Evolutionary conservation across 2,113 vertebrate genomes (phyloP).

Genomic region (Stomatorhinus ivindoensis): DNA sequence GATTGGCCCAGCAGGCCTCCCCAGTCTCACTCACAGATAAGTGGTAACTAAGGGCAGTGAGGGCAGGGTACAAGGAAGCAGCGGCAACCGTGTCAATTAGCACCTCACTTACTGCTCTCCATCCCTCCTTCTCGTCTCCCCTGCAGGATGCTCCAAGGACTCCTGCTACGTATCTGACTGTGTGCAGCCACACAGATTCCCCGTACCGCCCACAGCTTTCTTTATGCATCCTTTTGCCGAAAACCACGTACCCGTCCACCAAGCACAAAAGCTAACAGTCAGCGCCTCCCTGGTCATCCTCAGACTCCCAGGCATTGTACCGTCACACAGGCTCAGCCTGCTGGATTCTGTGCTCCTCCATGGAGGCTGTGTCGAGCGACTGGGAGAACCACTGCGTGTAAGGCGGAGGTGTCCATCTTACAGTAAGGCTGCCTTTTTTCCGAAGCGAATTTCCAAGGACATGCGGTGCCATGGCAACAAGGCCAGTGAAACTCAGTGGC

Average conservation of each 20-base stretch:
- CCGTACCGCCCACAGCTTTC: background rate
- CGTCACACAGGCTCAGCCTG: background rate
- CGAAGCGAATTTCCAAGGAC: background rate
- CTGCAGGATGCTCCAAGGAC: background rate
- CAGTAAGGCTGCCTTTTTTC: background rate
- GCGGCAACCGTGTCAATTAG: background rate
- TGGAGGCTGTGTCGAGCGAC: background rate
- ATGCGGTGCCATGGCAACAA: background rate
- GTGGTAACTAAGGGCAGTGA: constrained; percentile 8
- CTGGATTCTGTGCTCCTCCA: background rate
- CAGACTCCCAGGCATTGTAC: background rate
- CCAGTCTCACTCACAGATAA: background rate
- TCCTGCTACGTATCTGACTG: background rate
- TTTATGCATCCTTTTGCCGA: too few species aligned
- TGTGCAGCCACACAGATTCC: background rate
- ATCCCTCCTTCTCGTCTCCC: background rate
- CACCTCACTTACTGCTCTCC: background rate
- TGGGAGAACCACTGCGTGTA: background rate
- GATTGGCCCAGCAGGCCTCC: background rate
- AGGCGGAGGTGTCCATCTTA: background rate
- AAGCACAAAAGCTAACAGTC: background rate
- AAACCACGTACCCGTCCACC: background rate
- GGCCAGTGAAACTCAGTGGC: background rate
- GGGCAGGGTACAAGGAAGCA: background rate
- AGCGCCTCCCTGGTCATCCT: background rate